Evolutionary conservation across 1,140 invertebrate genomes (phyloP).

Genomic region (Pseudomyrmex dendroicus): DNA sequence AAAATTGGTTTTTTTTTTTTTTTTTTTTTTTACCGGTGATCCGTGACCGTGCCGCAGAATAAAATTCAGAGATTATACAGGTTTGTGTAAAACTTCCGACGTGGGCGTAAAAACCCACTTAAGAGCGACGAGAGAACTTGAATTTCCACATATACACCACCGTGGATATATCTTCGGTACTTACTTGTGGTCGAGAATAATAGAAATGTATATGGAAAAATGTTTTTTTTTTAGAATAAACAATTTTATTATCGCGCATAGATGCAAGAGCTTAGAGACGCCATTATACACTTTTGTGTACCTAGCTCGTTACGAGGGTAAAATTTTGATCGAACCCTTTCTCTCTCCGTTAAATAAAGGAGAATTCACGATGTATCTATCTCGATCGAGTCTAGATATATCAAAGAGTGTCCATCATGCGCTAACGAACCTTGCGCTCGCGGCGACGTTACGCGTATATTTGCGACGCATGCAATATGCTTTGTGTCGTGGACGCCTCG

Average conservation of each 20-base stretch:
- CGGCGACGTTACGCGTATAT: constrained; percentile 49
- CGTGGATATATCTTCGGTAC: background rate
- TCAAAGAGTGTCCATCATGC: constrained; percentile 63
- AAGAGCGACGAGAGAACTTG: background rate
- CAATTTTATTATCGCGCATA: no score
- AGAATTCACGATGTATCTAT: no score
- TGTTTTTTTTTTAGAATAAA: background rate
- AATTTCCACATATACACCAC: background rate
- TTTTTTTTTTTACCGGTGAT: no score
- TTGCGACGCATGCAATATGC: constrained; percentile 76
- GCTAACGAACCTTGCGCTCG: constrained; percentile 60
- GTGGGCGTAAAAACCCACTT: background rate
- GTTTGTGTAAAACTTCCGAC: background rate
- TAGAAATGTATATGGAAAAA: background rate
- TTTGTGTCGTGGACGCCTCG: constrained; percentile 65
- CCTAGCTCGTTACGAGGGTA: no score
- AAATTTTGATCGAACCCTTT: no score
- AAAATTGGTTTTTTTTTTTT: background rate
- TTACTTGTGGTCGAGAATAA: background rate
- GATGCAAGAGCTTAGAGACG: no score
- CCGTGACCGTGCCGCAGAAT: background rate
- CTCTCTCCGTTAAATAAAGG: no score
- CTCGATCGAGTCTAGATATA: constrained; percentile 53
- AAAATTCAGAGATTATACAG: background rate
- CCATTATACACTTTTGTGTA: no score